A percentile compares a stretch with the other conserved stretches of the same genome.
These are phyloP conservation scores for Myiozetetes cayanensis DNA, from an alignment of 2,113 vertebrate species.

Conservation along the genomic window DNA sequence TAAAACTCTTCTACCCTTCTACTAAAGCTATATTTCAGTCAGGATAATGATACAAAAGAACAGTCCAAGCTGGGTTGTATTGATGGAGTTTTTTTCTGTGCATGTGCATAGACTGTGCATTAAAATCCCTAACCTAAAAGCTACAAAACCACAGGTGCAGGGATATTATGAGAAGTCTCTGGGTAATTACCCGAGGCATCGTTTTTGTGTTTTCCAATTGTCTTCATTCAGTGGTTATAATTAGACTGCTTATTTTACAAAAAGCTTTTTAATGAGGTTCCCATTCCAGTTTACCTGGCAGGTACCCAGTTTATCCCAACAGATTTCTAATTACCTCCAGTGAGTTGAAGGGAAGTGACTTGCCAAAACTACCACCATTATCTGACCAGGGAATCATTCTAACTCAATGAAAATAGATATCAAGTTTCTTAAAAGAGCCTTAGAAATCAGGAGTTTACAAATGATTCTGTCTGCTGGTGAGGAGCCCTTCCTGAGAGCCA, in stretches of 20 bases:
- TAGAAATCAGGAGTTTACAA: background rate
- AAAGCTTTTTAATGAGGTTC: background rate
- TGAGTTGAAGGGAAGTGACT: background rate
- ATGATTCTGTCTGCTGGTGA: background rate
- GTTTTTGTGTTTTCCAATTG: background rate
- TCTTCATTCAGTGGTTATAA: background rate
- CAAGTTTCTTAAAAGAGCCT: background rate
- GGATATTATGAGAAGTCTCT: background rate
- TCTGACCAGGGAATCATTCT: background rate
- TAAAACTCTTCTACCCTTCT: background rate
- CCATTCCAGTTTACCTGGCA: background rate
- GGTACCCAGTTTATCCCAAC: background rate
- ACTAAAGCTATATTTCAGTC: background rate
- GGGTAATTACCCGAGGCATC: background rate
- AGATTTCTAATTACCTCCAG: background rate
- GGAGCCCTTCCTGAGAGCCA: background rate
- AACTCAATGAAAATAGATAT: background rate
- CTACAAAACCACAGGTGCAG: background rate
- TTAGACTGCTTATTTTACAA: background rate
- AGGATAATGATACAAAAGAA: background rate
- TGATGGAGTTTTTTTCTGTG: background rate
- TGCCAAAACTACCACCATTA: background rate
- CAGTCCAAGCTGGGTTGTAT: background rate
- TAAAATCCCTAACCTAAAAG: background rate
- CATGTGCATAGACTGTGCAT: background rate